Conservation (phyloP, 2,888 invertebrate species). For the Harpagoxenus sublaevis region DNA sequence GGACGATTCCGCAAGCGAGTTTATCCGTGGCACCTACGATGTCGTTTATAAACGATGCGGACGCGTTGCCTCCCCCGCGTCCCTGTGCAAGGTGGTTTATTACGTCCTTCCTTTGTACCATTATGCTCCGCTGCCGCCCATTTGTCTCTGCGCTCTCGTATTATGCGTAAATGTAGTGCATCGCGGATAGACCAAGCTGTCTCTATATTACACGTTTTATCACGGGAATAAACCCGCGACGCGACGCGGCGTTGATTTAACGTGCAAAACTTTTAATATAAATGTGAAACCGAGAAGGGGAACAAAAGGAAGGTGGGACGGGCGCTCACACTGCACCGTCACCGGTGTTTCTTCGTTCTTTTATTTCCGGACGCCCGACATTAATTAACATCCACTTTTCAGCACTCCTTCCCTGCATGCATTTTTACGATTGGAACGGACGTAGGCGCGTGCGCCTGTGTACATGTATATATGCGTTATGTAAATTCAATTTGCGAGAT, state of each 20-base stretch:
- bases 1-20: slow-evolving; percentile 15
- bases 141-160: slow-evolving; percentile 59
- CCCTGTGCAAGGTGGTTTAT: slow-evolving; percentile 37
- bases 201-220: slow-evolving; percentile 61
- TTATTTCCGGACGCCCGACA: slow-evolving; percentile 28
- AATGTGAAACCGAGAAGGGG: slow-evolving; percentile 41
- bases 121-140: slow-evolving; percentile 51
- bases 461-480: not conserved
- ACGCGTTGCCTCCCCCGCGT: not conserved
- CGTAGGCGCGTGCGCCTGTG: not conserved
- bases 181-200: slow-evolving; percentile 52
- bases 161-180: slow-evolving; percentile 57
- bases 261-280: slow-evolving; percentile 46
- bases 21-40: slow-evolving; percentile 34
- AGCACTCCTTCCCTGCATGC: not conserved
- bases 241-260: slow-evolving; percentile 31
- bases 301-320: slow-evolving; percentile 9
- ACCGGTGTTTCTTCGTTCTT: not conserved
- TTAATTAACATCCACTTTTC: slow-evolving; percentile 56
- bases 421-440: slow-evolving; percentile 30
- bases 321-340: not conserved
- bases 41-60: slow-evolving; percentile 55
- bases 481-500: slow-evolving; percentile 47
- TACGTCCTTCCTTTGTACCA: slow-evolving; percentile 58
- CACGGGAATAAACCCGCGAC: slow-evolving; percentile 54